phyloP scores from a whole-genome alignment of 1,140 invertebrate species.

The Sweltsa coloradensis region DNA sequence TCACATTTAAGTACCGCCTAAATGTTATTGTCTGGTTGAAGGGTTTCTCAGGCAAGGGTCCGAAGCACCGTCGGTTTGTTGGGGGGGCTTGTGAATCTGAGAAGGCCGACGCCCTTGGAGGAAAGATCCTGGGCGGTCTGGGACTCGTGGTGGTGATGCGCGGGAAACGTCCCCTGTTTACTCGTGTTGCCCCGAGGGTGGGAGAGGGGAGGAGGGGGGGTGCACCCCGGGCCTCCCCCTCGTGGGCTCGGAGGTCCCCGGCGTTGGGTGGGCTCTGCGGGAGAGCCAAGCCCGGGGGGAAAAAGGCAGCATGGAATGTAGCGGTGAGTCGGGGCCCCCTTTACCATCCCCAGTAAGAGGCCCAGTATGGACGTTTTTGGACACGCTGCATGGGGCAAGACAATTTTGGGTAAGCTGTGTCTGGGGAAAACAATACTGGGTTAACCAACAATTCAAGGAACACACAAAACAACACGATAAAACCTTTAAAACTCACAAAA shows the following conservation, averaged over 20 bases:
- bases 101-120: too few species aligned
- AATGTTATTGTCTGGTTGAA: too few species aligned
- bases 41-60: too few species aligned
- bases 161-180: too few species aligned
- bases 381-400: slow-evolving; percentile 80
- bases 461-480: not conserved
- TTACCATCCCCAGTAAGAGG: slow-evolving; percentile 83
- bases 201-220: slow-evolving; percentile 35
- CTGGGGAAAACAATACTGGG: slow-evolving; percentile 26
- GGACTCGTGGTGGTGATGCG: too few species aligned
- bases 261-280: slow-evolving; percentile 44
- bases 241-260: slow-evolving; percentile 51
- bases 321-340: slow-evolving; percentile 39
- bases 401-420: slow-evolving; percentile 51
- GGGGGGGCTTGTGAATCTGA: too few species aligned
- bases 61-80: too few species aligned
- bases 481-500: not conserved
- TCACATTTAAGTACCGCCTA: too few species aligned
- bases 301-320: slow-evolving; percentile 27
- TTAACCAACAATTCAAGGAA: not conserved
- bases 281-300: slow-evolving; percentile 48
- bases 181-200: too few species aligned
- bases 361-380: slow-evolving; percentile 94
- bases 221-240: slow-evolving; percentile 43
- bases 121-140: too few species aligned